These are phyloP conservation scores for Paradoxurus hermaphroditus DNA, from an alignment of 2,113 vertebrate species.

Conservation along the genomic window DNA sequence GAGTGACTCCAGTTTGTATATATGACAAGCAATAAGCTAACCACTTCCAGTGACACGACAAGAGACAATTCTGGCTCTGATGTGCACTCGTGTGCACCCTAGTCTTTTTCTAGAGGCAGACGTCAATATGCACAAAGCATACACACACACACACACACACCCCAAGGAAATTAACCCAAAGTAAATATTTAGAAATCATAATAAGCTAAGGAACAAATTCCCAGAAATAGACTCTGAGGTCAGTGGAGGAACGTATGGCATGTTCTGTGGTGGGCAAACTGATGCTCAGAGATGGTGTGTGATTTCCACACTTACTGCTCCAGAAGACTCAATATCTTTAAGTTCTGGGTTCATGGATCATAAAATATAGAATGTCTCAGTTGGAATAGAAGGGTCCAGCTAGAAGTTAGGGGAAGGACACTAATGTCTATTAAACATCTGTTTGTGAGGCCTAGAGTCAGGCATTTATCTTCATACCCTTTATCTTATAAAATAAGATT, in stretches of 20 bases:
- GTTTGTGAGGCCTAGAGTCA: background rate
- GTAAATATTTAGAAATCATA: background rate
- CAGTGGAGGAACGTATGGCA: background rate
- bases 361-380: background rate
- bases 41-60: background rate
- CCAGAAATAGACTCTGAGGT: background rate
- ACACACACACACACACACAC: accelerated
- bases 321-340: background rate
- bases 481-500: background rate
- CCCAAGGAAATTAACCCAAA: background rate
- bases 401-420: background rate
- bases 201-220: background rate
- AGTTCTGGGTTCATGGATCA: background rate
- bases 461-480: background rate
- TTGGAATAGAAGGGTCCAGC: background rate
- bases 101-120: background rate
- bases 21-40: background rate
- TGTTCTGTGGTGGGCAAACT: background rate
- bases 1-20: background rate
- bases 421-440: background rate
- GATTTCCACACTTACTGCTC: background rate
- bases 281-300: background rate
- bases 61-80: background rate
- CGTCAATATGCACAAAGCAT: background rate
- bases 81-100: too few relatives aligned